Evolutionary conservation across 2,113 vertebrate species (phyloP).

Genomic region (Malaclemys terrapin): DNA sequence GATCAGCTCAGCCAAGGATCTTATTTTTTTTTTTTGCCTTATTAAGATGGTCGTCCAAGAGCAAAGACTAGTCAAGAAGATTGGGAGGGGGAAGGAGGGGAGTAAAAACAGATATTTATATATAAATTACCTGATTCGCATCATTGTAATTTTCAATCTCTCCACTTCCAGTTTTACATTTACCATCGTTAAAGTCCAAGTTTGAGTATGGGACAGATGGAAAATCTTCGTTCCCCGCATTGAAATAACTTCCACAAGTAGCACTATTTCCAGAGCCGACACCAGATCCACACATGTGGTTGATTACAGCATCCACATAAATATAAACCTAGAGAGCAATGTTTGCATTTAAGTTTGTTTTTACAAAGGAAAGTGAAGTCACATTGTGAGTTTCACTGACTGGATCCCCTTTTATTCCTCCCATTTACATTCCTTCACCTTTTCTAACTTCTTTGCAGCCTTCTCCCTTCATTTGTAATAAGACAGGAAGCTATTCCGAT

Average conservation of each 20-base stretch:
- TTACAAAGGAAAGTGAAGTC: rapidly evolving
- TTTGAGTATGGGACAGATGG: constrained; percentile 86
- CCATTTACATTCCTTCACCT: neutral
- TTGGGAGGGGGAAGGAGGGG: neutral
- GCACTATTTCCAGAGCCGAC: constrained; percentile 83
- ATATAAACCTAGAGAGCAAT: constrained; percentile 78
- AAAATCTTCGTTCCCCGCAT: constrained; percentile 83
- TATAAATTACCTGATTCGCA: constrained; percentile 84
- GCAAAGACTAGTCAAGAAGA: neutral
- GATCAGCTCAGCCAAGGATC: neutral
- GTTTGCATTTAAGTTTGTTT: neutral
- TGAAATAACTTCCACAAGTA: constrained; percentile 87
- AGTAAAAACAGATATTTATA: neutral
- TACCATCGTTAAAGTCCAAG: constrained; percentile 90
- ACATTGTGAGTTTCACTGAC: neutral
- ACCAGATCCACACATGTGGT: constrained; percentile 85
- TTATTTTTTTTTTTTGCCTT: neutral
- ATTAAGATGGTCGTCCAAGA: neutral
- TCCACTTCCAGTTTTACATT: constrained; percentile 82
- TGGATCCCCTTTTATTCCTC: rapidly evolving
- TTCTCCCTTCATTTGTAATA: neutral
- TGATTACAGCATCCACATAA: constrained; percentile 85
- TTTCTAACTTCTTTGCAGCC: neutral
- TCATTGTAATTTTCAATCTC: constrained; percentile 89
- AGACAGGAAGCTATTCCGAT: neutral